Percentiles rank a stretch among this genome's conserved stretches.
These are phyloP conservation scores for Peribatodes rhomboidaria DNA, from an alignment of 2,888 invertebrate genomes.

Conservation along the genomic window DNA sequence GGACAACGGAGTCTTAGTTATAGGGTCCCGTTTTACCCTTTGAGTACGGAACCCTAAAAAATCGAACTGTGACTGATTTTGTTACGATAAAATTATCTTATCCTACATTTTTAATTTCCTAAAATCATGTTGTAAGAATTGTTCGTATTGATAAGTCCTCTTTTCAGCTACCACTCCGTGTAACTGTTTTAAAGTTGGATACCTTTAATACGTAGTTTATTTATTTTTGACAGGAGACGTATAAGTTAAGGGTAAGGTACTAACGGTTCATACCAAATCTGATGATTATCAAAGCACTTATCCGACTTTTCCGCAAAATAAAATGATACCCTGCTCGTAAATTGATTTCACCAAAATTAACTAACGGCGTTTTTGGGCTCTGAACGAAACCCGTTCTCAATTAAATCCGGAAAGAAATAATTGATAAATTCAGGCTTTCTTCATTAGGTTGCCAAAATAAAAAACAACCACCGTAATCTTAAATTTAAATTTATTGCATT, in stretches of 20 bases:
- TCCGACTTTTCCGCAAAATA: neutral
- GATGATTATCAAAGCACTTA: neutral
- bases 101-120: no score
- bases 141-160: no score
- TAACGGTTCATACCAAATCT: neutral
- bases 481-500: constrained; percentile 26
- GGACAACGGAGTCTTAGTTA: no score
- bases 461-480: constrained; percentile 25
- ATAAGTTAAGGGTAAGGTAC: neutral
- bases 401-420: constrained; percentile 33
- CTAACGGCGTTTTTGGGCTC: constrained; percentile 15
- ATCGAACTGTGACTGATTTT: no score
- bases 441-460: constrained; percentile 30
- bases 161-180: no score
- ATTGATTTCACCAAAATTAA: constrained; percentile 1
- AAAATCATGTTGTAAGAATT: no score
- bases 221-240: neutral
- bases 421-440: constrained; percentile 19
- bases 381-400: constrained; percentile 26
- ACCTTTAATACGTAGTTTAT: neutral
- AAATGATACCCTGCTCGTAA: neutral
- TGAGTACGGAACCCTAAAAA: no score
- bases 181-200: no score
- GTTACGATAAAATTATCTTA: no score
- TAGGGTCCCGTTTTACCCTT: no score